Percentiles rank a stretch among this genome's conserved stretches.
phyloP scores from a whole-genome alignment of 2,797 vertebrate genomes.

The Rhinogobio ventralis region DNA sequence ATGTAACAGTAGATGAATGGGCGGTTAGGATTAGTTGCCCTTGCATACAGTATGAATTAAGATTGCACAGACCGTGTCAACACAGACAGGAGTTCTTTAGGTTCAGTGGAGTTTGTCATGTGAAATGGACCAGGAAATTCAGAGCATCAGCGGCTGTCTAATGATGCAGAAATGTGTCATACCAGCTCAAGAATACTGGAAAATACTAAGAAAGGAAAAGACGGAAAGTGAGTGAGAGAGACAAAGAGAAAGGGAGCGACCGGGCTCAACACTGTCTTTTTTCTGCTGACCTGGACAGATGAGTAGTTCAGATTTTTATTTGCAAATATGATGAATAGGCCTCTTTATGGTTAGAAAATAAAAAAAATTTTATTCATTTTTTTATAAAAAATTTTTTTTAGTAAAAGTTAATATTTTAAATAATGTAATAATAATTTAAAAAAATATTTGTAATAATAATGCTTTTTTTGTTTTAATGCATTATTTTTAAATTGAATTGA shows the following conservation, averaged over 20 bases:
- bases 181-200: constrained; percentile 27
- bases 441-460: too few relatives aligned
- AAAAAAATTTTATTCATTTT: too few relatives aligned
- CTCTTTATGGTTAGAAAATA: not conserved
- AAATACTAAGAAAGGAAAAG: constrained; percentile 9
- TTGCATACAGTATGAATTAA: constrained; percentile 8
- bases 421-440: too few relatives aligned
- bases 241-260: not conserved
- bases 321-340: not conserved
- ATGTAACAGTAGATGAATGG: constrained; percentile 8
- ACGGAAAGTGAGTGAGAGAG: not conserved
- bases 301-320: not conserved
- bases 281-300: not conserved
- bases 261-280: not conserved
- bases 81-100: constrained; percentile 9
- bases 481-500: not conserved
- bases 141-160: constrained; percentile 11
- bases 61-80: constrained; percentile 8
- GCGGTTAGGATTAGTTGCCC: not conserved
- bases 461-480: not conserved
- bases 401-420: too few relatives aligned
- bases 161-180: constrained; percentile 45
- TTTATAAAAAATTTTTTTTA: not conserved
- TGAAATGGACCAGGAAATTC: constrained; percentile 32
- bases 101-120: constrained; percentile 22